These are phyloP conservation scores for Hymenochirus boettgeri DNA, from an alignment of 2,113 vertebrate genomes.

Conservation along the genomic window DNA sequence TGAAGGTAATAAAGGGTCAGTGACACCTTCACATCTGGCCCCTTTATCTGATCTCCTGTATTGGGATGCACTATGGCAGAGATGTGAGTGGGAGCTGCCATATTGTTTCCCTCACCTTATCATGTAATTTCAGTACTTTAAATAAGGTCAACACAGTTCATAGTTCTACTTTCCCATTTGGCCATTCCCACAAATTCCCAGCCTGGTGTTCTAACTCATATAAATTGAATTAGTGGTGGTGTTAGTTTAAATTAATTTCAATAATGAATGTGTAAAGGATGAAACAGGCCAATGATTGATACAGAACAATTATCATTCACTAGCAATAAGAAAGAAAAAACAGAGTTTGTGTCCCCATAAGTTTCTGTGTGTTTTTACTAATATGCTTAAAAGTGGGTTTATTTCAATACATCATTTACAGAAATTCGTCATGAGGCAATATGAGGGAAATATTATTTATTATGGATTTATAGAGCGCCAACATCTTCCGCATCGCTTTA, in stretches of 20 bases:
- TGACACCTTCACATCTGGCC: slow-evolving; percentile 27
- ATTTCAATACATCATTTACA: no score
- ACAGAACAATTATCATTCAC: slow-evolving; percentile 52
- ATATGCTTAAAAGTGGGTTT: no score
- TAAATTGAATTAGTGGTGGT: slow-evolving; percentile 58
- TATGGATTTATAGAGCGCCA: no score
- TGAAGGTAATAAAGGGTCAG: slow-evolving; percentile 31
- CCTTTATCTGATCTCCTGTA: slow-evolving; percentile 15
- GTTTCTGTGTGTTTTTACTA: no score
- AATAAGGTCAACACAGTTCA: no score
- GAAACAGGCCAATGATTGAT: slow-evolving; percentile 56
- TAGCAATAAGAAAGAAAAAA: slow-evolving; percentile 47
- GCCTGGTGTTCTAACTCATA: slow-evolving; percentile 51
- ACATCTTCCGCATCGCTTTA: no score
- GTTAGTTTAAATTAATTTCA: slow-evolving; percentile 62
- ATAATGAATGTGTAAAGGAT: slow-evolving; percentile 60
- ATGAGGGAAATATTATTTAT: no score
- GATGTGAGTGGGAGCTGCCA: neutral
- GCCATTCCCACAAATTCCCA: slow-evolving; percentile 49
- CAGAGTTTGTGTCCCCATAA: slow-evolving; percentile 44
- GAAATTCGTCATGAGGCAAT: no score
- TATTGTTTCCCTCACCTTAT: no score
- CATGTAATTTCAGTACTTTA: no score
- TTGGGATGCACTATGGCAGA: neutral
- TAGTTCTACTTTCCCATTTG: slow-evolving; percentile 36